A percentile compares a stretch with the other conserved stretches of the same genome.
Conservation (phyloP, 2,888 invertebrate genomes). For the Pasiphila rectangulata region DNA sequence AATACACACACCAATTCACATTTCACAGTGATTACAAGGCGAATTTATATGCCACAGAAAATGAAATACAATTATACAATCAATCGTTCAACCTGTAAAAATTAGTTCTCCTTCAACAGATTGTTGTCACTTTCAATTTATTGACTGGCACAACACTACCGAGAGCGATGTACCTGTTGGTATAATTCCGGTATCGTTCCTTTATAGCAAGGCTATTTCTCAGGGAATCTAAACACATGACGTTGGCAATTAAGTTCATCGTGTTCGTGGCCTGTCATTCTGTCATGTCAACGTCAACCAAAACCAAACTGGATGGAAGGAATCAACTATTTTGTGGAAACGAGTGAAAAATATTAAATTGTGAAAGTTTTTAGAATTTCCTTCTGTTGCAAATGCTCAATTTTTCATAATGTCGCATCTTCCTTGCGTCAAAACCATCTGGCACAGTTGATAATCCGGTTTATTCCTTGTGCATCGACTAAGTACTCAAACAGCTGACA, state of each 20-base stretch:
- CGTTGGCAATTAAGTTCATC: conserved; percentile 41
- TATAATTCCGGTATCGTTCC: too few species aligned
- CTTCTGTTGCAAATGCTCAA: conserved; percentile 13
- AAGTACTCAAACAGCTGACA: conserved; percentile 45
- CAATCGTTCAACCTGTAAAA: conserved; percentile 5
- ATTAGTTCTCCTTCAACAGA: too few species aligned
- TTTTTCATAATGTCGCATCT: conserved; percentile 41
- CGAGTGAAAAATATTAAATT: conserved; percentile 13
- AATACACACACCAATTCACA: too few species aligned
- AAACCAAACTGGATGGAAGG: conserved; percentile 12
- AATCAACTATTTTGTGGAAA: conserved; percentile 4
- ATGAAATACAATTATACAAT: conserved; percentile 7
- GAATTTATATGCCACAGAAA: conserved; percentile 48
- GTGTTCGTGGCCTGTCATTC: conserved; percentile 60
- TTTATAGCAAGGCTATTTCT: too few species aligned
- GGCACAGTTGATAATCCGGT: conserved; percentile 15
- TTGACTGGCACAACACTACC: too few species aligned
- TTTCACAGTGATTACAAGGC: conserved; percentile 65
- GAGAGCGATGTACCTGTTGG: too few species aligned
- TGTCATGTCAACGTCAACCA: conserved; percentile 23
- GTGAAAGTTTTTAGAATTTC: conserved; percentile 8
- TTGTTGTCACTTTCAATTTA: too few species aligned
- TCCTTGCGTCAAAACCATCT: conserved; percentile 13
- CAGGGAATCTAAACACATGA: too few species aligned
- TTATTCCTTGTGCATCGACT: conserved; percentile 23